These are phyloP conservation scores for Botrylloides violaceus DNA, from an alignment of 23 tunicate genomes.

Conservation along the genomic window DNA sequence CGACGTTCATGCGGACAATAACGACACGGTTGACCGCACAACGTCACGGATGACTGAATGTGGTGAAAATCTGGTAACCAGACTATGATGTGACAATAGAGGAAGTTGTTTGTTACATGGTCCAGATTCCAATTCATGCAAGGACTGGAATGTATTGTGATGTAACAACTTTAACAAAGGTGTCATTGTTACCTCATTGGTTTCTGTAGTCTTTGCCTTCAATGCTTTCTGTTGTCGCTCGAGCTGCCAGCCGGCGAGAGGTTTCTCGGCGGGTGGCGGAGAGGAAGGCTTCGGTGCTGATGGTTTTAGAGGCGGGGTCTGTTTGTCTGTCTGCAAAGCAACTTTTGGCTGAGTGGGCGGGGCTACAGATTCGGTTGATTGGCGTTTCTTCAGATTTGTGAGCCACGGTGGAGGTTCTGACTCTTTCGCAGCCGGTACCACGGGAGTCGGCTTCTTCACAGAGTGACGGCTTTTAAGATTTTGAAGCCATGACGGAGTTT, in stretches of 20 bases:
- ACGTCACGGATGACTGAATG: too few relatives aligned
- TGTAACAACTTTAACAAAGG: not conserved
- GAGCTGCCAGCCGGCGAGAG: slow-evolving; percentile 27
- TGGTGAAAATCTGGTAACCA: too few relatives aligned
- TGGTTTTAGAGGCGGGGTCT: too few relatives aligned
- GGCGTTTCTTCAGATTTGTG: slow-evolving; percentile 37
- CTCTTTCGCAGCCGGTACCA: slow-evolving; percentile 26
- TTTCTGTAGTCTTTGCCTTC: not conserved
- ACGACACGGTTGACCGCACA: too few relatives aligned
- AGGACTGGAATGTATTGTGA: too few relatives aligned
- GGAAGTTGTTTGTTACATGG: too few relatives aligned
- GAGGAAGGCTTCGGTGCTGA: slow-evolving; percentile 13
- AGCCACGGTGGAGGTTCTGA: slow-evolving; percentile 58
- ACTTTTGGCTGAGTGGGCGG: not conserved
- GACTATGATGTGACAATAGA: too few relatives aligned
- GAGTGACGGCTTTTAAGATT: slow-evolving; percentile 61
- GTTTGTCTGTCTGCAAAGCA: not conserved
- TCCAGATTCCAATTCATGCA: too few relatives aligned
- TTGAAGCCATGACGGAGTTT: slow-evolving; percentile 78
- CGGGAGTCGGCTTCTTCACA: slow-evolving; percentile 34
- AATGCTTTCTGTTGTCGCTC: slow-evolving; percentile 7
- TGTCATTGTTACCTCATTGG: not conserved
- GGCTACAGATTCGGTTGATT: slow-evolving; percentile 3
- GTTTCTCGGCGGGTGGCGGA: slow-evolving; percentile 8
- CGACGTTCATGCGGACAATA: too few relatives aligned